Evolutionary conservation across 1,140 invertebrate genomes (phyloP).

Genomic region (Eriosoma lanigerum): DNA sequence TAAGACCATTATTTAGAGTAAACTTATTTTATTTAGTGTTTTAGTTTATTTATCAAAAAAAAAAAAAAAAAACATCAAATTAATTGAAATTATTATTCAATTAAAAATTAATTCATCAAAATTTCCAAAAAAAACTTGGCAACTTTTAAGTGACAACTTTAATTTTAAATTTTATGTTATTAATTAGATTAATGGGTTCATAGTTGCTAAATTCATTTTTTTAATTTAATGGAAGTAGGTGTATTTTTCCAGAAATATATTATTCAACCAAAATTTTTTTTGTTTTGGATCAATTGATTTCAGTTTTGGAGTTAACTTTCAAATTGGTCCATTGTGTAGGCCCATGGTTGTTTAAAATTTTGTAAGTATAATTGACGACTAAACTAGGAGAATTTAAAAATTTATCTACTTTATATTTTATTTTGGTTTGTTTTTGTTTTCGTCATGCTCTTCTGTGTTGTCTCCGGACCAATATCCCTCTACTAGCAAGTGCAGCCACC

Average conservation of each 20-base stretch:
- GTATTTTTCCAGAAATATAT: conserved; percentile 43
- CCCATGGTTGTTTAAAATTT: conserved; percentile 49
- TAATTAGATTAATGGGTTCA: not conserved
- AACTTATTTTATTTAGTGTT: not conserved
- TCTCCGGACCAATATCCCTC: conserved; percentile 52
- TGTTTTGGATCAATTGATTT: conserved; percentile 52
- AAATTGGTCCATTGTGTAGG: conserved; percentile 48
- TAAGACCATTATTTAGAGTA: too few species aligned
- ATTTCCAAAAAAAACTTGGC: conserved; percentile 37
- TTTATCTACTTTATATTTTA: conserved; percentile 49
- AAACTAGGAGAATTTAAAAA: conserved; percentile 50
- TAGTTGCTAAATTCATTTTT: conserved; percentile 26
- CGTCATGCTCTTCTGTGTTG: conserved; percentile 48
- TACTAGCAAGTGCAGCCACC: conserved; percentile 50
- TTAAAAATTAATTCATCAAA: not conserved
- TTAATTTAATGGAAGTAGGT: conserved; percentile 28
- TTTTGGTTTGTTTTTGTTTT: conserved; percentile 52
- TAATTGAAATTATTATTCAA: not conserved
- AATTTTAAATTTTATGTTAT: not conserved
- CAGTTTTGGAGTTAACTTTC: conserved; percentile 51
- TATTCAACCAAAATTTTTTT: conserved; percentile 42
- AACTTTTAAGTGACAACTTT: not conserved
- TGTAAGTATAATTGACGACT: conserved; percentile 49
- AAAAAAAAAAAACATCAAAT: not conserved
- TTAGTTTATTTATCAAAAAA: not conserved